Evolutionary conservation across 2,888 invertebrate genomes (phyloP).

Genomic region (Agrotis puta): DNA sequence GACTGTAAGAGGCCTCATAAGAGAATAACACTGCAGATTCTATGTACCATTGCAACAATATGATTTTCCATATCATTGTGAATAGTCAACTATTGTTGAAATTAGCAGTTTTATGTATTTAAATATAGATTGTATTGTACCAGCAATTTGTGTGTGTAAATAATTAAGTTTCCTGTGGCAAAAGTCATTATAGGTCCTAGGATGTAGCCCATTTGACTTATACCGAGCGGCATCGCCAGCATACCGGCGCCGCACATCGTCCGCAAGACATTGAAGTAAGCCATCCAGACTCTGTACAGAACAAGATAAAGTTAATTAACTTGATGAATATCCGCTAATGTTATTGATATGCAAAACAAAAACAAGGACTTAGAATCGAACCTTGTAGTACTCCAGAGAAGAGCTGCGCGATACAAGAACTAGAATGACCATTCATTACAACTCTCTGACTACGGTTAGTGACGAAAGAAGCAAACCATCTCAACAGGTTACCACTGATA

Average conservation of each 20-base stretch:
- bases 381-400: background rate
- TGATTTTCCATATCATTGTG: background rate
- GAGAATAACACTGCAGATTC: too few relatives aligned
- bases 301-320: background rate
- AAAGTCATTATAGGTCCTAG: conserved; percentile 74
- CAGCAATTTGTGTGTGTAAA: conserved; percentile 76
- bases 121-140: conserved; percentile 62
- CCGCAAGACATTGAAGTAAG: conserved; percentile 79
- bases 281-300: conserved; percentile 77
- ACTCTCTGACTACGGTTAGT: background rate
- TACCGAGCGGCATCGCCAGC: conserved; percentile 78
- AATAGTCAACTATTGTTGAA: background rate
- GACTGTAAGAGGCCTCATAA: too few relatives aligned
- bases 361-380: background rate
- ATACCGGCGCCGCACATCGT: conserved; percentile 77
- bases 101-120: background rate
- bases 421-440: background rate
- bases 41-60: background rate
- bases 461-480: background rate
- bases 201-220: conserved; percentile 78
- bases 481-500: background rate
- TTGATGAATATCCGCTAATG: too few relatives aligned
- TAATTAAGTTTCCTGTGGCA: conserved; percentile 71
- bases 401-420: background rate
- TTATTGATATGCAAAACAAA: background rate